Evolutionary conservation across 92 coral and sea anemone genomes (phyloP).

Genomic region (Heliopora coerulea): DNA sequence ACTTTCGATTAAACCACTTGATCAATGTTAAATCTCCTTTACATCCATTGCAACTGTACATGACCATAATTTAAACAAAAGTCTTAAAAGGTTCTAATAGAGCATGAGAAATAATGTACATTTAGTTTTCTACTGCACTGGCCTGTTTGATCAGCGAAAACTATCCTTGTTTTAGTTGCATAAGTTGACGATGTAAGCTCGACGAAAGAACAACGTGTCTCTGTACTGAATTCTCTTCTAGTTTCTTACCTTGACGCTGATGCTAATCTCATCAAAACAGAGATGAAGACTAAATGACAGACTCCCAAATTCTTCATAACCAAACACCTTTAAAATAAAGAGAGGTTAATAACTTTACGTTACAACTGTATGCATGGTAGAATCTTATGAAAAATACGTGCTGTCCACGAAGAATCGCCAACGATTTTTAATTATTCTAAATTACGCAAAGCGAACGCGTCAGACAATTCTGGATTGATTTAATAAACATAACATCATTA

Average conservation of each 20-base stretch:
- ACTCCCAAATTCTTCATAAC: background rate
- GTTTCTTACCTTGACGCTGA: background rate
- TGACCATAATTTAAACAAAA: no score
- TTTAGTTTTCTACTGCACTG: no score
- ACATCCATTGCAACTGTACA: no score
- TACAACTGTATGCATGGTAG: background rate
- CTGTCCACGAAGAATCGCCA: background rate
- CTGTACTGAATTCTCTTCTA: background rate
- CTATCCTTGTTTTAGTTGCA: no score
- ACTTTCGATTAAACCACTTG: no score
- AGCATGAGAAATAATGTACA: no score
- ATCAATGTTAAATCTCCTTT: no score
- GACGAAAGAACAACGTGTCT: background rate
- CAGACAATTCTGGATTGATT: background rate
- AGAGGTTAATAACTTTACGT: background rate
- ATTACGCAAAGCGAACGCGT: background rate
- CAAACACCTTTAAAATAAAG: background rate
- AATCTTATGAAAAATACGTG: background rate
- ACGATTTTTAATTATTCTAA: background rate
- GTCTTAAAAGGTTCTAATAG: no score
- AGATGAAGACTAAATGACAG: background rate
- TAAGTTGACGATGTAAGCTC: no score
- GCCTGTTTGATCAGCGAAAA: no score
- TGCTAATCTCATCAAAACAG: background rate
- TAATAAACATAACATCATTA: conserved; percentile 22